These are phyloP conservation scores for Metacarcinus magister DNA, from an alignment of 2,888 invertebrate species.

Conservation along the genomic window DNA sequence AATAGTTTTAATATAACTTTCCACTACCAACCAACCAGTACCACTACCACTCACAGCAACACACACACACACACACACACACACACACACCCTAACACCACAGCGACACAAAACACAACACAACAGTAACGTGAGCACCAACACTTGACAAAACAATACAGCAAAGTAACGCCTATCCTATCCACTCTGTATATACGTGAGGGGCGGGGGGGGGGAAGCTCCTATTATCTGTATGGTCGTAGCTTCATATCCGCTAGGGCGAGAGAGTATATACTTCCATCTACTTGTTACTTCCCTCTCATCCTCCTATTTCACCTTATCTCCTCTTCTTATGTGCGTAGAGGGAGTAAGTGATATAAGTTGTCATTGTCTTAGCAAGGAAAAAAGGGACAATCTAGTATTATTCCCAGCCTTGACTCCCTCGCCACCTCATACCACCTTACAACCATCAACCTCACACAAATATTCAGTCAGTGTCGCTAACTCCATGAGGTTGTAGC, in stretches of 20 bases:
- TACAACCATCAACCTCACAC: too few relatives aligned
- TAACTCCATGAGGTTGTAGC: too few relatives aligned
- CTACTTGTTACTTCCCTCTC: constrained; percentile 10
- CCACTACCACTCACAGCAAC: neutral
- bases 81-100: too few relatives aligned
- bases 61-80: too few relatives aligned
- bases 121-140: neutral
- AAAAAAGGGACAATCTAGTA: too few relatives aligned
- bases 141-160: neutral
- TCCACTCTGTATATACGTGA: neutral
- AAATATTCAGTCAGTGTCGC: too few relatives aligned
- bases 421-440: neutral
- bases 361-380: too few relatives aligned
- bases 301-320: neutral
- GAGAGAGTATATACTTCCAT: neutral
- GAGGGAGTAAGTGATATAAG: neutral
- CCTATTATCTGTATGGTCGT: neutral
- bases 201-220: neutral
- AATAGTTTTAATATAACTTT: too few relatives aligned
- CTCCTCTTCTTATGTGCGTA: neutral
- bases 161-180: neutral
- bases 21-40: neutral
- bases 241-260: neutral
- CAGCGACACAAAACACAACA: too few relatives aligned
- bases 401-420: neutral